Evolutionary conservation across 1,140 invertebrate genomes (phyloP).

Genomic region (Aporrectodea caliginosa): DNA sequence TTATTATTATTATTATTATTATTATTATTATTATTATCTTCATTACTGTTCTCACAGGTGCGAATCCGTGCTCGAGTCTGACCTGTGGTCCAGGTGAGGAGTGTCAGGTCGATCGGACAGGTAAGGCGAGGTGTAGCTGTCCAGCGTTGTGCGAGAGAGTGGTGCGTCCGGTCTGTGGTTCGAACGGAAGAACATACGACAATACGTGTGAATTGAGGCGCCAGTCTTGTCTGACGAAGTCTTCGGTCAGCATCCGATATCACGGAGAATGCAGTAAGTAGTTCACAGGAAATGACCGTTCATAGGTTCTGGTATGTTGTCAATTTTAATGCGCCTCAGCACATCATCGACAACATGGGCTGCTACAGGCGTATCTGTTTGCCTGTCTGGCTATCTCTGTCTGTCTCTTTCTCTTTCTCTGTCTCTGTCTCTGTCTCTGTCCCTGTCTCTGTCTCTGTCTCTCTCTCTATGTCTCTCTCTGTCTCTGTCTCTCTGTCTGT

Average conservation of each 20-base stretch:
- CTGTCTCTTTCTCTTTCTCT: neutral
- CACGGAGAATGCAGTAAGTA: conserved; percentile 68
- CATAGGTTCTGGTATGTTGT: neutral
- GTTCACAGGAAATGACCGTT: neutral
- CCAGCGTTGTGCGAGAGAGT: conserved; percentile 65
- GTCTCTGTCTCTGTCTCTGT: neutral
- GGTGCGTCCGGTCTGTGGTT: conserved; percentile 69
- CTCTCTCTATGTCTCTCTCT: too few relatives aligned
- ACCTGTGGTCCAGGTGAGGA: conserved; percentile 63
- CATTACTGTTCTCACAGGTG: too few relatives aligned
- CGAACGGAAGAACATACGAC: conserved; percentile 72
- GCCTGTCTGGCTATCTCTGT: too few relatives aligned
- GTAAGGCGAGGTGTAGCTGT: conserved; percentile 77
- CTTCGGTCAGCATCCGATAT: conserved; percentile 74
- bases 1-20: too few relatives aligned
- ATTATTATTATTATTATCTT: too few relatives aligned
- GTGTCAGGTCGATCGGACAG: conserved; percentile 78
- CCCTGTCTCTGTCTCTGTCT: too few relatives aligned
- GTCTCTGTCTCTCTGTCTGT: too few relatives aligned
- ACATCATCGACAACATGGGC: neutral
- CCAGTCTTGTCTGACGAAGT: conserved; percentile 73
- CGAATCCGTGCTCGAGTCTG: conserved; percentile 45
- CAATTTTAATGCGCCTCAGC: neutral
- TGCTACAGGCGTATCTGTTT: neutral
- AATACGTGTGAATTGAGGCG: conserved; percentile 80